Conservation (phyloP, 1,140 invertebrate species). For the Drosophila cardini region DNA sequence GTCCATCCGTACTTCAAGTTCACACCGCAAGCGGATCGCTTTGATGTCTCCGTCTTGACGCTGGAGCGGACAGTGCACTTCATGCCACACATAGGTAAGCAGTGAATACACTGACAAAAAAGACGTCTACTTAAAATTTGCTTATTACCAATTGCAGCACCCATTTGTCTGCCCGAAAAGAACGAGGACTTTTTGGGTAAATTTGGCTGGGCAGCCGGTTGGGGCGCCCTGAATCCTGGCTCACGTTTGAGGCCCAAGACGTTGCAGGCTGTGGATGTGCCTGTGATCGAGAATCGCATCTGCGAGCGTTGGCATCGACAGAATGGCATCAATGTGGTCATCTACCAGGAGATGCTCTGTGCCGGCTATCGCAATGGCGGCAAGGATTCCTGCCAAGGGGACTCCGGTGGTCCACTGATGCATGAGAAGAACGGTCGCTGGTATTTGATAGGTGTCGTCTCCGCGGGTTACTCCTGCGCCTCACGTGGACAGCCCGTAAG, state of each 20-base stretch:
- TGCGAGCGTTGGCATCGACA: constrained; percentile 93
- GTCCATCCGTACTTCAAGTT: constrained; percentile 98
- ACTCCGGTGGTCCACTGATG: constrained; percentile 96
- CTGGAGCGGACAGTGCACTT: constrained; percentile 94
- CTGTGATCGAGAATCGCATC: constrained; percentile 94
- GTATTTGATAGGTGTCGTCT: constrained; percentile 96
- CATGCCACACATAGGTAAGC: constrained; percentile 93
- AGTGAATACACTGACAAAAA: not conserved
- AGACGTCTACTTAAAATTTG: not conserved
- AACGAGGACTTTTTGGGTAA: constrained; percentile 95
- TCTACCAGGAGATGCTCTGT: constrained; percentile 98
- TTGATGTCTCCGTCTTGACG: constrained; percentile 95
- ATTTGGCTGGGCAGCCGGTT: constrained; percentile 96
- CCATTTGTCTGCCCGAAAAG: constrained; percentile 96
- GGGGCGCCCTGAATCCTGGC: constrained; percentile 95
- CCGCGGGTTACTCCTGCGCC: constrained; percentile 96
- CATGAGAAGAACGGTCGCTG: constrained; percentile 93
- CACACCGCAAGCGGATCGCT: constrained; percentile 95
- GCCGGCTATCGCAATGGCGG: constrained; percentile 96
- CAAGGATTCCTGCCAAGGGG: constrained; percentile 90
- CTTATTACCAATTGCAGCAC: constrained; percentile 86
- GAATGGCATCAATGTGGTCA: constrained; percentile 95
- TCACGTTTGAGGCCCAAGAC: constrained; percentile 95
- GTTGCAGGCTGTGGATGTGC: constrained; percentile 96
- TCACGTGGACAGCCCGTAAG: constrained; percentile 91